Base-by-base conservation (phyloP, 2,113 vertebrate genomes). In the Nyctereutes procyonoides region DNA sequence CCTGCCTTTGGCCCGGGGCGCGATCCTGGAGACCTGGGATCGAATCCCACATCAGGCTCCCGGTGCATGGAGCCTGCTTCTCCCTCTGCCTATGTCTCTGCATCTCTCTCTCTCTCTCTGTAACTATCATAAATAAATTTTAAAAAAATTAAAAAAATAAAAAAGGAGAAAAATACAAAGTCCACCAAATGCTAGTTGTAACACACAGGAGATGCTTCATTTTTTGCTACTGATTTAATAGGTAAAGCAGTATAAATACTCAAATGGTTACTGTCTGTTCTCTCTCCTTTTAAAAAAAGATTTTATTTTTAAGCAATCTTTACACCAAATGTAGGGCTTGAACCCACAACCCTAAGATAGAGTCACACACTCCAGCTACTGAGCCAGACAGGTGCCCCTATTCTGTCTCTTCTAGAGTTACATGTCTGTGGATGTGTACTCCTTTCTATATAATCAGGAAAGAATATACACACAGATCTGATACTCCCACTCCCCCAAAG, bases 141-240 rank as follows among this genome's bases (percentile, higher is more conserved):
- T n/a, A n/a, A n/a, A n/a, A n/a, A n/a, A n/a, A n/a, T n/a, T n/a
- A n/a, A n/a, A n/a, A n/a, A n/a, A n/a, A n/a, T 95, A 79, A 89
- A 86, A 51, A 58, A 56, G n/a, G 38, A 97, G 43, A 88, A 88
- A 92, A 88, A 93, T 65, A 71, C 24, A 69, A 90, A 95, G 35
- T 62, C 80, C 58, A 86, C 65, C 43, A 95, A 92, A 81, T 85
- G 56, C 53, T 67, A 96, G 56, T 30, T 93, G 55, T 91, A 88
- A 97, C 51, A 92, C 79, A 93, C 73, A 95, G 88, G 58, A 51
- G 90, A 92, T 60, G 32, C 79, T 97, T 82, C 87, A 71, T 80
- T 77, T 63, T 35, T 84, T 94, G 73, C 38, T 96, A 88, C 71
- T 85, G 32, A 91, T 58, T 91, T 93, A 90, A 79, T 53, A 93